Base-by-base conservation (phyloP, 1,140 invertebrate species). In the Harpegnathos saltator region DNA sequence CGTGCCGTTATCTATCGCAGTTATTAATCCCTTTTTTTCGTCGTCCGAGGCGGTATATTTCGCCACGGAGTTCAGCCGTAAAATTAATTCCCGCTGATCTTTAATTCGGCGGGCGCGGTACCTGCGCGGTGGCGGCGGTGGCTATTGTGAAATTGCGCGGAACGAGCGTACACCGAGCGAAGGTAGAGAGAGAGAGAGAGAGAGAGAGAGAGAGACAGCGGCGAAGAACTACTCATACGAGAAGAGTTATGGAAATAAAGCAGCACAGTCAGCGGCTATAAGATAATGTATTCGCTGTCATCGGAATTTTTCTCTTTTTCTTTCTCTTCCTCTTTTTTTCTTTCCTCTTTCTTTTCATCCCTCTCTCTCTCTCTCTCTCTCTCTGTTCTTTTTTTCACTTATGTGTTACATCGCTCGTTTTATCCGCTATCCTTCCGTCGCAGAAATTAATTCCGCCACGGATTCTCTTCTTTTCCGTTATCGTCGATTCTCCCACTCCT, bases 201-300 rank as follows among this genome's bases (percentile, higher is more conserved):
- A 22, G 77, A 24, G n/a, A 22, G 26, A 24, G 19, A n/a, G 66
- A 0, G 58, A 62, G 63, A 82, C 63, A 5, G 54, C 48, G 71
- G 52, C 26, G 62, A 71, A 44, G 66, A 69, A n/a, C 48, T 85
- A n/a, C 48, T 85, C 61, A 38, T 29, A 58, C 58, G 50, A 48
- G 56, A 78, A 82, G 77, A 80, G 56, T 85, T 82, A 87, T 87
- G 83, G 75, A 89, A 89, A 89, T 89, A 81, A 83, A 89, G 50
- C 61, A 50, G 19, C 58, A 11, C 38, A 24, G 24, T 75, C 71
- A 75, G 61, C 58, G 59, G 44, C 44, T 72, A 74, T 82, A 82
- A 61, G 69, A 80, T 73, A 71, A 84, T 84, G 65, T 66, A 69
- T 22, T 83, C 71, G 26, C 81, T 24, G 48, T 83, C 65, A 71